Evolutionary conservation across 2,888 invertebrate genomes (phyloP).

Genomic region (Acronicta alni): DNA sequence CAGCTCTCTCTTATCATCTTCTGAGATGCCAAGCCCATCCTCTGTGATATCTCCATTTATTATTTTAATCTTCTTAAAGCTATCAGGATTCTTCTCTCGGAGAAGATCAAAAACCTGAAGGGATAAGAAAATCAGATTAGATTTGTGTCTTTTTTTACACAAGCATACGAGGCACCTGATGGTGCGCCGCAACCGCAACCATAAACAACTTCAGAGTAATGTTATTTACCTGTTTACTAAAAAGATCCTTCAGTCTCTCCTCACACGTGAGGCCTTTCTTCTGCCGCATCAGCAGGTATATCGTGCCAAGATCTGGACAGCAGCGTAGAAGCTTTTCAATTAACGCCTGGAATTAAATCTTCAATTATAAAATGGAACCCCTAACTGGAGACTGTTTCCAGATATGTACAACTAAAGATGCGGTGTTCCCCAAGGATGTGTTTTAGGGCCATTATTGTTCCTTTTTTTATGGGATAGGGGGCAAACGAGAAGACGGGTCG

Average conservation of each 20-base stretch:
- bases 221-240: conserved; percentile 70
- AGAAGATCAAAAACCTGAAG: conserved; percentile 87
- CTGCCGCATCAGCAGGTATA: conserved; percentile 92
- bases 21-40: conserved; percentile 89
- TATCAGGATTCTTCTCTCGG: conserved; percentile 86
- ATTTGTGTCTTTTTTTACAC: not conserved
- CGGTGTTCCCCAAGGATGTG: too few species aligned
- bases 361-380: not conserved
- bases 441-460: too few species aligned
- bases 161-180: too few species aligned
- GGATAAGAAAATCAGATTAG: not conserved
- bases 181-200: too few species aligned
- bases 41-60: conserved; percentile 91
- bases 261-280: conserved; percentile 91
- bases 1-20: conserved; percentile 89
- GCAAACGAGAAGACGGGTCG: too few species aligned
- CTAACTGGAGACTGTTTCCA: not conserved
- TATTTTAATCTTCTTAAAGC: conserved; percentile 90
- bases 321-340: conserved; percentile 93
- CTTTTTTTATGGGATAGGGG: too few species aligned
- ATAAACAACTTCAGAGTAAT: too few species aligned
- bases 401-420: too few species aligned
- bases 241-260: conserved; percentile 88
- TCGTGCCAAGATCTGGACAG: conserved; percentile 90
- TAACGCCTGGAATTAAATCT: conserved; percentile 87